A percentile compares a stretch with the other conserved stretches of the same genome.
These are phyloP conservation scores for Eristalinus aeneus DNA, from an alignment of 2,888 invertebrate genomes.

Conservation along the genomic window DNA sequence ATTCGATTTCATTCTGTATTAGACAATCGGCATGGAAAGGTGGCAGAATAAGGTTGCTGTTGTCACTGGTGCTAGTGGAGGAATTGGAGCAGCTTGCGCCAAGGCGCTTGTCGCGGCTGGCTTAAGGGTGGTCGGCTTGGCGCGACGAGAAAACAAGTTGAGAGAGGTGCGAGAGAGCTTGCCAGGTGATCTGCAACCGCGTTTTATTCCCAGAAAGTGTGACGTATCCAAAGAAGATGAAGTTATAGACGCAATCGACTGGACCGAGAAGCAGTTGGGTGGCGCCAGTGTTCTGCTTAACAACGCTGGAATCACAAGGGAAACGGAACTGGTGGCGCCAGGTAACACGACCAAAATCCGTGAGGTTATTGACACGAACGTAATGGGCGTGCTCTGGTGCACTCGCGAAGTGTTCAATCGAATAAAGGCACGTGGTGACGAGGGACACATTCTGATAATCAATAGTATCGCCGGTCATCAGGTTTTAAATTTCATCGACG, in stretches of 20 bases:
- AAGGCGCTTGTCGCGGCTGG: slow-evolving; percentile 78
- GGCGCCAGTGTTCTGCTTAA: slow-evolving; percentile 83
- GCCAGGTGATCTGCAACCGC: slow-evolving; percentile 74
- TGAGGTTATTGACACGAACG: slow-evolving; percentile 81
- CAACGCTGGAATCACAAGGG: slow-evolving; percentile 81
- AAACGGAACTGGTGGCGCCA: slow-evolving; percentile 76
- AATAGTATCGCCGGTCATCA: slow-evolving; percentile 80
- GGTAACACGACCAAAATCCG: slow-evolving; percentile 77
- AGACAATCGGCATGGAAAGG: slow-evolving; percentile 81
- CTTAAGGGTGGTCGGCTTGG: slow-evolving; percentile 83
- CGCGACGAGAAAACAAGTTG: slow-evolving; percentile 81
- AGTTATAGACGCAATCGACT: slow-evolving; percentile 82
- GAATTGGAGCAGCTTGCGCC: slow-evolving; percentile 80
- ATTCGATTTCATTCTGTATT: slow-evolving; percentile 29
- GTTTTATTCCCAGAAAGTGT: slow-evolving; percentile 81
- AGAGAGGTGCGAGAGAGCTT: slow-evolving; percentile 75
- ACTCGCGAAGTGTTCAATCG: slow-evolving; percentile 81
- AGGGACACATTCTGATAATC: slow-evolving; percentile 82
- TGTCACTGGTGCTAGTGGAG: slow-evolving; percentile 85
- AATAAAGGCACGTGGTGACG: slow-evolving; percentile 80
- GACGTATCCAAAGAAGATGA: slow-evolving; percentile 83
- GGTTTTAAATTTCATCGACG: slow-evolving; percentile 77
- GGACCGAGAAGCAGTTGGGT: slow-evolving; percentile 81
- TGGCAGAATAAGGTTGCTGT: slow-evolving; percentile 84
- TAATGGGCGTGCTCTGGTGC: slow-evolving; percentile 81